Conservation (phyloP, 2,113 vertebrate species). For the Lates calcarifer region DNA sequence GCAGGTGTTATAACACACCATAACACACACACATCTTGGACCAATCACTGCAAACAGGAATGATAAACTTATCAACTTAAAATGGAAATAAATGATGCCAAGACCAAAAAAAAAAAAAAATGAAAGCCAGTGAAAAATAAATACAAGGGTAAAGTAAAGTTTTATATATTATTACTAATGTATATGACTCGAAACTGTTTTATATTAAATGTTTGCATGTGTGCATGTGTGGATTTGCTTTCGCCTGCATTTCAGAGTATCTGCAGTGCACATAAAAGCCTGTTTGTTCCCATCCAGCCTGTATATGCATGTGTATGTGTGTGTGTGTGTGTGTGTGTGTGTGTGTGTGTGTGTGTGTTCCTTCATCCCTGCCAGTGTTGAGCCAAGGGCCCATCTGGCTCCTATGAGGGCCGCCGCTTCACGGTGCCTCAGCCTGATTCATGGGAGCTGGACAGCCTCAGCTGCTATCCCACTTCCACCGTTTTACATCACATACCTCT, state of each 20-base stretch:
- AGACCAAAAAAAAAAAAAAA: background rate
- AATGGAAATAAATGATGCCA: background rate
- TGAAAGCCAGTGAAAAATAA: background rate
- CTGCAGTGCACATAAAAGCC: conserved; percentile 32
- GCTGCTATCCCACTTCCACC: conserved; percentile 78
- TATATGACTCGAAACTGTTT: background rate
- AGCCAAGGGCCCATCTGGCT: conserved; percentile 80
- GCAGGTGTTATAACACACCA: too few relatives aligned
- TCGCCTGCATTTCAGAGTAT: conserved; percentile 3
- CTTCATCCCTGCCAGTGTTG: conserved; percentile 31
- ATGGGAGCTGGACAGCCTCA: conserved; percentile 77
- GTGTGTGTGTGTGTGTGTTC: conserved; percentile 57
- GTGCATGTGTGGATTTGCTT: background rate
- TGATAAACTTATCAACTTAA: background rate
- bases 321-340: too few relatives aligned
- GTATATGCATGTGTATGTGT: conserved; percentile 40
- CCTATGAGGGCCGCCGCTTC: conserved; percentile 76
- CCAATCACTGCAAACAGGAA: too few relatives aligned
- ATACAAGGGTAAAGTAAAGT: too few relatives aligned
- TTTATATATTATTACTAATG: background rate
- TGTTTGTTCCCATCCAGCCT: conserved; percentile 53
- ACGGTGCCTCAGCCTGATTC: conserved; percentile 82
- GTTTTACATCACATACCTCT: conserved; percentile 70
- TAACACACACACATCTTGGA: too few relatives aligned
- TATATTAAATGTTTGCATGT: conserved; percentile 7